Percentiles rank a stretch among this genome's conserved stretches.
Conservation (phyloP, 1,140 invertebrate species). For the Macrostomum lignano region DNA sequence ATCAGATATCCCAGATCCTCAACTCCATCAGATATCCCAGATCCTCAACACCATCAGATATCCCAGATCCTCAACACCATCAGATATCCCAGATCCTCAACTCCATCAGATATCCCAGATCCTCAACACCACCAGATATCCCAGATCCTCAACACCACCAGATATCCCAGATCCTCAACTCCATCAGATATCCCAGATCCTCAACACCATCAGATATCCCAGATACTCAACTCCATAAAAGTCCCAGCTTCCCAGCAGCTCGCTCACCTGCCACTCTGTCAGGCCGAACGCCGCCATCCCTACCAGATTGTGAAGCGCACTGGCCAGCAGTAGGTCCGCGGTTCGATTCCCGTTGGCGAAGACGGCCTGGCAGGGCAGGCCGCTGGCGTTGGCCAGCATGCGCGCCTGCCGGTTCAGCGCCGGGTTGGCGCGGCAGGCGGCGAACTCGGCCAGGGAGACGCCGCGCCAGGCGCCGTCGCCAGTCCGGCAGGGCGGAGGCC, state of each 20-base stretch:
- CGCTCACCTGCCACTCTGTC: conserved; percentile 74
- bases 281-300: conserved; percentile 86
- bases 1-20: too few species aligned
- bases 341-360: conserved; percentile 35
- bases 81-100: too few species aligned
- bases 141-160: too few species aligned
- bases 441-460: conserved; percentile 50
- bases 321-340: conserved; percentile 53
- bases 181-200: too few species aligned
- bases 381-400: conserved; percentile 59
- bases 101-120: too few species aligned
- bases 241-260: conserved; percentile 34
- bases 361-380: conserved; percentile 76
- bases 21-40: too few species aligned
- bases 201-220: too few species aligned
- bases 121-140: too few species aligned
- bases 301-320: conserved; percentile 69
- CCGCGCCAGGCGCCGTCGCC: conserved; percentile 31
- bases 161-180: too few species aligned
- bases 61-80: too few species aligned
- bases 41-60: too few species aligned
- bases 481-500: conserved; percentile 37
- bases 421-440: conserved; percentile 60
- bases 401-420: conserved; percentile 79
- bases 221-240: conserved; percentile 1